These are phyloP conservation scores for Anticlea derivata DNA, from an alignment of 2,888 invertebrate genomes.

Conservation along the genomic window DNA sequence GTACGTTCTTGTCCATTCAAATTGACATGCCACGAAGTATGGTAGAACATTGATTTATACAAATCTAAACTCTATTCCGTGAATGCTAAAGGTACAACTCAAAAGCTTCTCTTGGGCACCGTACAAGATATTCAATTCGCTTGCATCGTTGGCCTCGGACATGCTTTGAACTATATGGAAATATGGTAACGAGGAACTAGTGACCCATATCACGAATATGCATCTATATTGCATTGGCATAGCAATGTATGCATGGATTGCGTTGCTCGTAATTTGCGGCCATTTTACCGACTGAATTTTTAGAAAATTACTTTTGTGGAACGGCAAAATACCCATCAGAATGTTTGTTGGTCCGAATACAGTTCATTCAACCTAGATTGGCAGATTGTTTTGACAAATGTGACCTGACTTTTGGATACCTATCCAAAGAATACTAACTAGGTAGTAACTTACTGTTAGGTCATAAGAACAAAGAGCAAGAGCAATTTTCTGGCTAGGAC, in stretches of 20 bases:
- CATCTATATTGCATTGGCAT: constrained; percentile 38
- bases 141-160: constrained; percentile 40
- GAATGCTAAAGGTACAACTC: constrained; percentile 18
- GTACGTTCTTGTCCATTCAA: constrained; percentile 34
- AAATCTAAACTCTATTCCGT: constrained; percentile 20
- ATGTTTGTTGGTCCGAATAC: background rate
- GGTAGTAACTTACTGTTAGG: too few species aligned
- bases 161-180: constrained; percentile 41
- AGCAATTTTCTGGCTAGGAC: too few species aligned
- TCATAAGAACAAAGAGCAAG: too few species aligned
- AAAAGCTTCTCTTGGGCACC: constrained; percentile 6
- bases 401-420: too few species aligned
- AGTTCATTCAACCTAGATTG: constrained; percentile 2
- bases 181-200: constrained; percentile 46
- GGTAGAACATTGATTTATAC: constrained; percentile 5
- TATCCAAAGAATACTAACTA: too few species aligned
- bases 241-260: constrained; percentile 34
- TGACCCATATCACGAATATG: constrained; percentile 41
- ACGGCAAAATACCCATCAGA: background rate
- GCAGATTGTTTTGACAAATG: background rate
- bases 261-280: constrained; percentile 19
- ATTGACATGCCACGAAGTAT: constrained; percentile 36
- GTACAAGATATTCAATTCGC: constrained; percentile 50
- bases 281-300: constrained; percentile 13
- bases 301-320: constrained; percentile 2